Percentiles rank a stretch among this genome's conserved stretches.
Conservation (phyloP, 2,113 vertebrate genomes). For the Aegotheles bennettii region DNA sequence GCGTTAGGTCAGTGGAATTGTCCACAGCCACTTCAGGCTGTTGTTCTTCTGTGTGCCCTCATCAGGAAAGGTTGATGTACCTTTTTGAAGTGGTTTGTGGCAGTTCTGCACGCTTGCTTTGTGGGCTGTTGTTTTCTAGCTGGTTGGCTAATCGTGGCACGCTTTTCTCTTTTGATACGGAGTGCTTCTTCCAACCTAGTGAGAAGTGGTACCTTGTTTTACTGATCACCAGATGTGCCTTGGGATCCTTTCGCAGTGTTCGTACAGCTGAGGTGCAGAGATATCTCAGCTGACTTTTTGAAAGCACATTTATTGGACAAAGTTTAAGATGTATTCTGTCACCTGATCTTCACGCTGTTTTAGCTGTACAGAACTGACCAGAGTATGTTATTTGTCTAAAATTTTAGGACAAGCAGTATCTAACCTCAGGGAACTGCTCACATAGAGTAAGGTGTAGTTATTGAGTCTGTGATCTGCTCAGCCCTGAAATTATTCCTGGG, state of each 20-base stretch:
- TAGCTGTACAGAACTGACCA: neutral
- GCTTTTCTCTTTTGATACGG: neutral
- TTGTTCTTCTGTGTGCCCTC: neutral
- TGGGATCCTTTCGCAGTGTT: neutral
- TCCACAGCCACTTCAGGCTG: neutral
- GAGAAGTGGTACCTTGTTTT: neutral
- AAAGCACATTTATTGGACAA: neutral
- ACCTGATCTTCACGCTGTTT: neutral
- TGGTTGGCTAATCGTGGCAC: neutral
- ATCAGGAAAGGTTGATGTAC: neutral
- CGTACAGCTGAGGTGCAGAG: neutral
- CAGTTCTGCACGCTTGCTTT: neutral
- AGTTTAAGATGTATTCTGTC: neutral
- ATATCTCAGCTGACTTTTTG: neutral
- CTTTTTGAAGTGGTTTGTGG: neutral
- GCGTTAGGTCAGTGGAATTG: neutral
- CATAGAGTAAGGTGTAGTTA: neutral
- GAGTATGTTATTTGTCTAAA: neutral
- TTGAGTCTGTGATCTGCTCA: neutral
- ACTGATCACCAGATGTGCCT: neutral
- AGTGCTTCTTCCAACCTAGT: neutral
- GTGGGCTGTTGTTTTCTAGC: neutral
- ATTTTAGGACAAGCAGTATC: neutral
- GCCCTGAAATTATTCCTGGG: slow-evolving; percentile 7
- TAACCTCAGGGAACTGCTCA: neutral